phyloP scores from a whole-genome alignment of 1,140 invertebrate genomes.

The Drosophila malerkotliana region DNA sequence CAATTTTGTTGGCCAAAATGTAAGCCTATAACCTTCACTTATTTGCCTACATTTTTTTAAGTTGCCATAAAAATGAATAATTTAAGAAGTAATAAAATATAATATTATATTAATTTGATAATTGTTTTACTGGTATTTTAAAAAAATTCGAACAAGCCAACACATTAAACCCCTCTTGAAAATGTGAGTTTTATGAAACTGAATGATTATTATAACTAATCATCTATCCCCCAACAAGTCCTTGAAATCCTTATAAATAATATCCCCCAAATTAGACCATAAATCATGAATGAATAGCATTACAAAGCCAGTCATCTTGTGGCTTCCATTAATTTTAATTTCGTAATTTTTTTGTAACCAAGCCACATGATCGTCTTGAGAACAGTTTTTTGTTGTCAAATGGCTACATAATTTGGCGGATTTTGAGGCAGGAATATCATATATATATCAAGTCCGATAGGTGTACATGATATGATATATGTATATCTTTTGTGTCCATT shows the following conservation, averaged over 20 bases:
- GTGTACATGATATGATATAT: background rate
- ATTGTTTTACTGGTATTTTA: no score
- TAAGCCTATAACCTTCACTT: constrained; percentile 11
- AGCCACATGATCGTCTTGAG: background rate
- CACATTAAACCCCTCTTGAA: no score
- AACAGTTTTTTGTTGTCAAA: no score
- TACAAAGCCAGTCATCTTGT: no score
- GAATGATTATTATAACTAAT: no score
- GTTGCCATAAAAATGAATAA: background rate
- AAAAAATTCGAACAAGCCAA: no score
- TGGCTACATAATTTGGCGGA: background rate
- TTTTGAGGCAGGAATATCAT: constrained; percentile 6
- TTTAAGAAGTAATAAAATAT: background rate
- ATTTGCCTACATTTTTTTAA: background rate
- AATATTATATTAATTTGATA: background rate
- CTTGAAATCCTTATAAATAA: no score
- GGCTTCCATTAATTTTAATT: background rate
- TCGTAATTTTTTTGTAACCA: constrained; percentile 1
- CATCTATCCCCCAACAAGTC: no score
- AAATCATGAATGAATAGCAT: no score
- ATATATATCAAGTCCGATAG: constrained; percentile 26
- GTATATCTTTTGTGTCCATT: constrained; percentile 38
- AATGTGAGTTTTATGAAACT: no score
- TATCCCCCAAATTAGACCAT: no score
- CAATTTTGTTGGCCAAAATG: background rate